Percentiles rank a stretch among this genome's conserved stretches.
Conservation (phyloP, 2,113 vertebrate species). For the Dipodomys ordii region DNA sequence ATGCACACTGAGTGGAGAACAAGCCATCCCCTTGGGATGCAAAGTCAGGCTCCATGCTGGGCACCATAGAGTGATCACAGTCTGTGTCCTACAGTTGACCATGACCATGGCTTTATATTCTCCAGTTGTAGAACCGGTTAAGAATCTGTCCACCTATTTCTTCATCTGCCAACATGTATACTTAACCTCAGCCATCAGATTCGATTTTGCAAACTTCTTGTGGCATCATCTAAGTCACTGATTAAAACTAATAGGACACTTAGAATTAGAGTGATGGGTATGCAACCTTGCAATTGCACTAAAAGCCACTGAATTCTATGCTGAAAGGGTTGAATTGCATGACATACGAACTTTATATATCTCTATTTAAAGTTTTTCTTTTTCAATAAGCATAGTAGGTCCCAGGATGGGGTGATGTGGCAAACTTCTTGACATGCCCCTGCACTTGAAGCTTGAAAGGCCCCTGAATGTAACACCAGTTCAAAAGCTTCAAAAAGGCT, state of each 20-base stretch:
- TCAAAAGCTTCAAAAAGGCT: background rate
- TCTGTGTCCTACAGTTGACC: background rate
- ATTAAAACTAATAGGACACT: constrained; percentile 11
- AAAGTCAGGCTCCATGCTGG: background rate
- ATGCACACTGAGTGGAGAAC: background rate
- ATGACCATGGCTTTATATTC: background rate
- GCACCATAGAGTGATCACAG: background rate
- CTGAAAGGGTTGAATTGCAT: background rate
- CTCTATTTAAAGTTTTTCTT: background rate
- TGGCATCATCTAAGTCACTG: constrained; percentile 28
- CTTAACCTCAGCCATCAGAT: background rate
- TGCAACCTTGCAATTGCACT: background rate
- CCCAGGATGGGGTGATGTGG: background rate
- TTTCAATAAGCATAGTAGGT: background rate
- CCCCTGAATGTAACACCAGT: background rate
- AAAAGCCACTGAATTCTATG: background rate
- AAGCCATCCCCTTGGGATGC: background rate
- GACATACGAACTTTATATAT: background rate
- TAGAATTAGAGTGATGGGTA: background rate
- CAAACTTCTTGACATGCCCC: background rate
- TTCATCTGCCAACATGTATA: background rate
- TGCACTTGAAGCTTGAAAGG: background rate
- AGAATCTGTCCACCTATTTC: background rate
- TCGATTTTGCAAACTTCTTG: constrained; percentile 18
- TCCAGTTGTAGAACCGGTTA: background rate